Evolutionary conservation across 2,797 vertebrate species (phyloP).

Genomic region (Serranus cabrilla): DNA sequence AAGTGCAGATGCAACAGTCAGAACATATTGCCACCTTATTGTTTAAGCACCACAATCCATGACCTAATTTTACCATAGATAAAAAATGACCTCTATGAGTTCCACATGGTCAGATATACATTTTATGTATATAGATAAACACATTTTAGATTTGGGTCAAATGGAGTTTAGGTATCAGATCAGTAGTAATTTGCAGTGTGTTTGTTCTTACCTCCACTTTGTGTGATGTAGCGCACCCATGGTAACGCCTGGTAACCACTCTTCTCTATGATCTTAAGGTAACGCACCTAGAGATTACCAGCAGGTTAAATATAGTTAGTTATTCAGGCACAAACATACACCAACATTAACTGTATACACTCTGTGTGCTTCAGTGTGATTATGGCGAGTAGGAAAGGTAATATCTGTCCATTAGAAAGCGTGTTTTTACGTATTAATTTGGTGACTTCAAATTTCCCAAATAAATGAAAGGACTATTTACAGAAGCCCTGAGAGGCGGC

Average conservation of each 20-base stretch:
- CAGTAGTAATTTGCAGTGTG: neutral
- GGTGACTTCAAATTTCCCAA: too few relatives aligned
- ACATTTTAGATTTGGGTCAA: neutral
- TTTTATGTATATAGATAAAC: too few relatives aligned
- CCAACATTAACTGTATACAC: neutral
- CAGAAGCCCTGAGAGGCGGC: too few relatives aligned
- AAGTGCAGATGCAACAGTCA: neutral
- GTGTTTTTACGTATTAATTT: too few relatives aligned
- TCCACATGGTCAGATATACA: neutral
- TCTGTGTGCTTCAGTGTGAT: neutral
- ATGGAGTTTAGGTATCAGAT: neutral
- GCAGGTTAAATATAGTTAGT: constrained; percentile 22
- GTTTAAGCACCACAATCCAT: neutral
- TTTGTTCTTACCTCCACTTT: constrained; percentile 86
- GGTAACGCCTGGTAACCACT: constrained; percentile 89
- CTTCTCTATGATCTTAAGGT: constrained; percentile 90
- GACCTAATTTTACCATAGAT: neutral
- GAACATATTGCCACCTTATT: neutral
- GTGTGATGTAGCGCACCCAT: constrained; percentile 90
- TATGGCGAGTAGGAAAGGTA: constrained; percentile 7
- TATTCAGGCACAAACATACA: constrained; percentile 14
- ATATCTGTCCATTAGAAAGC: neutral
- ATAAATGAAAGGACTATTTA: too few relatives aligned
- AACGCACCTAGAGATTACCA: constrained; percentile 83
- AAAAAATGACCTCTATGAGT: neutral